phyloP scores from a whole-genome alignment of 2,797 vertebrate genomes.

The Tolypeutes matacus region DNA sequence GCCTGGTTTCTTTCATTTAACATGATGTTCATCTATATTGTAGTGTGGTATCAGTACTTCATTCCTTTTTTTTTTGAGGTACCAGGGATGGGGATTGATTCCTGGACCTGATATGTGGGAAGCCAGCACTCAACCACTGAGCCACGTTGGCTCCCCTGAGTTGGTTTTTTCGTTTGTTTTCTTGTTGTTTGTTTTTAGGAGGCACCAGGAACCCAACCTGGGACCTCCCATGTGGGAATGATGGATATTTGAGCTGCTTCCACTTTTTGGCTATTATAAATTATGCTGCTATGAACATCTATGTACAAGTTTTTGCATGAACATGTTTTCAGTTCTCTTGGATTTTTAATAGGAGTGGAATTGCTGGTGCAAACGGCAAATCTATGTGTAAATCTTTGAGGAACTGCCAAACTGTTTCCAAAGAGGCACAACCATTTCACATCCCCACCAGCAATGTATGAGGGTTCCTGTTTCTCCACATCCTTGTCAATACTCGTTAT shows the following conservation, averaged over 20 bases:
- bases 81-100: too few species aligned
- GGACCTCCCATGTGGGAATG: too few species aligned
- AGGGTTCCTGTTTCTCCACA: background rate
- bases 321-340: background rate
- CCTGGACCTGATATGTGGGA: too few species aligned
- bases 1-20: background rate
- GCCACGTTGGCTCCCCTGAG: too few species aligned
- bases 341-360: background rate
- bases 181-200: too few species aligned
- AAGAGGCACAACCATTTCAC: background rate
- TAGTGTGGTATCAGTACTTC: too few species aligned
- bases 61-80: background rate
- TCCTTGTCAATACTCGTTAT: background rate
- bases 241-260: background rate
- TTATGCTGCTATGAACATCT: background rate
- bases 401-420: background rate
- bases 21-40: background rate
- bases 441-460: background rate
- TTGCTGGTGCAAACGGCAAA: background rate
- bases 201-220: too few species aligned
- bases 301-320: background rate
- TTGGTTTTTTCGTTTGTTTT: too few species aligned
- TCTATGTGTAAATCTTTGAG: background rate
- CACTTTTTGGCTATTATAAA: background rate
- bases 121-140: too few species aligned